phyloP scores from a whole-genome alignment of 2,797 vertebrate genomes.

The Lophotriccus pileatus region DNA sequence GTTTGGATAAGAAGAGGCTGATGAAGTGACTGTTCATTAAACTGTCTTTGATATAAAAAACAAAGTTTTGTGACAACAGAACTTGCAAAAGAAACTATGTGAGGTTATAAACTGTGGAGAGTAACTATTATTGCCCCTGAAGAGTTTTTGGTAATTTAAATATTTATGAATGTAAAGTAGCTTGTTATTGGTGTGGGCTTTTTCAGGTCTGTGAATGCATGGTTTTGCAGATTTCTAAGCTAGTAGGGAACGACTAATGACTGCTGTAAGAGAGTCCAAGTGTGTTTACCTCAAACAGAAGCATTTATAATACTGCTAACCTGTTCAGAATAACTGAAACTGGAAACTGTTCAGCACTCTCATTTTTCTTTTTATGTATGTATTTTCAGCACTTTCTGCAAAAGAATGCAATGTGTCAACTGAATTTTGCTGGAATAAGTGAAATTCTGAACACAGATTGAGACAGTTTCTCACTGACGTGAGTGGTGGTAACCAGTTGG shows the following conservation, averaged over 20 bases:
- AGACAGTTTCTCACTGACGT: background rate
- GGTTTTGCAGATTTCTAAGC: background rate
- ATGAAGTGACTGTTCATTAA: background rate
- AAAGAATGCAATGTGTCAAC: background rate
- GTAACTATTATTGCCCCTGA: background rate
- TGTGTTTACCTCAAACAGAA: background rate
- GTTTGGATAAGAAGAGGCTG: background rate
- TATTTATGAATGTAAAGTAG: background rate
- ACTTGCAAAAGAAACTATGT: background rate
- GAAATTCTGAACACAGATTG: background rate
- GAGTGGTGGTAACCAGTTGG: background rate
- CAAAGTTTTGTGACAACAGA: background rate
- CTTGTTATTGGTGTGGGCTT: background rate
- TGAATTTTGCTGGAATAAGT: background rate
- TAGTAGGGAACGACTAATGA: background rate
- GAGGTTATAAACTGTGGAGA: background rate
- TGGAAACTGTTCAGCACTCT: background rate
- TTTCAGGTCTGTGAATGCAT: background rate
- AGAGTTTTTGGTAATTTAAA: background rate
- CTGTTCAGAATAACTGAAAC: background rate
- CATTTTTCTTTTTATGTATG: background rate
- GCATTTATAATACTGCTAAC: background rate
- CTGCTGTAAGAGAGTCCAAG: background rate
- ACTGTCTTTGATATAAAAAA: background rate
- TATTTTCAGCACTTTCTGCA: background rate